Evolutionary conservation across 1,140 invertebrate species (phyloP), one percentile per base, ranked within the genome.

Genomic region (Notospermus geniculatus): DNA sequence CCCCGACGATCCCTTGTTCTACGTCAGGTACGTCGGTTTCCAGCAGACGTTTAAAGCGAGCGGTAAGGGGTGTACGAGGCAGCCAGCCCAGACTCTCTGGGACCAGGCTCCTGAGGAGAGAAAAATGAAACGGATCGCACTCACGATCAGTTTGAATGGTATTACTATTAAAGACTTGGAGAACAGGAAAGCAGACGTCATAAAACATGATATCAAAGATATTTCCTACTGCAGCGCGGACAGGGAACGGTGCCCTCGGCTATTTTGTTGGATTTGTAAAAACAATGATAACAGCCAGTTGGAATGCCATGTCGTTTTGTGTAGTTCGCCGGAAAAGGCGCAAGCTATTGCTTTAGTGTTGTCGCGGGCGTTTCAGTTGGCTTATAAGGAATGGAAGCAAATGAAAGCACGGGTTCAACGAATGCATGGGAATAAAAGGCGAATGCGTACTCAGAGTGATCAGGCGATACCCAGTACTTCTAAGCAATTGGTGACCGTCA

Each of bases 201-300:
- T 39, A 43, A 25, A 56, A 1, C 72, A 72, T 57, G 27, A 22
- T 2, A 74, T 74, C 32, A 67, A 71, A 50, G 60, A 73, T 27
- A 70, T 74, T 23, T 70, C 73, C 0, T 73, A 71, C 52, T 74
- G 73, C 43, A 65, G 65, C 27, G 61, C 67, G 1, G 70, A 69
- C 46, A 63, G 50, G 2, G 32, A n/a, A 19, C 62, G 69, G 1
- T 72, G 73, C 45, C 71, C 72, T 28, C 55, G 70, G 25, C 67
- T 78, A 29, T 76, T 78, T 53, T 69, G 70, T 25, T 78, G 76
- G 76, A 75, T 78, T 53, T 70, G 57, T 53, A 65, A 65, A n/a
- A 54, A 62, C 11, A 32, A 59, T 0, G 60, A 59, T 0, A 54
- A 45, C 1, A 61, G 62, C 1, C 57, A 56, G 17, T 57, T 75